Base-by-base conservation (phyloP, 2,797 vertebrate genomes). In the Epinephelus coioides region DNA sequence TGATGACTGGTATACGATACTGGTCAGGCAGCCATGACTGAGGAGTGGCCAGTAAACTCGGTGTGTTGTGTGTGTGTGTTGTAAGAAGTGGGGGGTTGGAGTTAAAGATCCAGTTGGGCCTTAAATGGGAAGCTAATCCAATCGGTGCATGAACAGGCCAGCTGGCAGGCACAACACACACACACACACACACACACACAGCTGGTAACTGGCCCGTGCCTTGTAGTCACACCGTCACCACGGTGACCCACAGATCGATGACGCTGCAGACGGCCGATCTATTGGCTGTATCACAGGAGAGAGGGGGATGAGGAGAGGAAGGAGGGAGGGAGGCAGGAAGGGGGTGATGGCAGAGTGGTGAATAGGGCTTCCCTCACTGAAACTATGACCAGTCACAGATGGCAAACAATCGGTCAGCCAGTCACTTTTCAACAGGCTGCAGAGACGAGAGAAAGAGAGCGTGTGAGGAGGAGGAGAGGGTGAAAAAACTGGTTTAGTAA, bases 111-210 rank as follows among this genome's bases (percentile, higher is more conserved):
- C 92, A 93, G 93, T 91, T 92, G 89, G 89, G 87, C 84, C 60
- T 65, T 94, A 94, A 93, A 94, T 90, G 91, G 89, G 90, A 85
- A 87, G 80, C 84, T 95, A 96, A 96, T 95, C 93, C 92, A 95
- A 94, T 96, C 73, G 89, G 70, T 84, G 88, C 78, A 89, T 73
- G 65, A 90, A 93, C 70, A 88, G 78, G 86, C 94, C 95, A 95
- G 94, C 94, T 95, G 94, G 92, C 89, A 93, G 89, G 78, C 89
- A 87, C 72, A 68, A 81, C 83, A 86, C 82, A 85, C 83, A 81
- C 86, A 78, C 79, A 78, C 76, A 81, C 63, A 83, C 79, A 78
- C 76, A 81, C 63, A 83, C 79, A 85, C 87, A 91, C 90, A 93
- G 92, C 92, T 93, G 93, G 91, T 93, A 71, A 90, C 87, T 91